Evolutionary conservation across 2,797 vertebrate species (phyloP), one percentile per base, ranked within the genome.

Genomic region (Apogon talboti): DNA sequence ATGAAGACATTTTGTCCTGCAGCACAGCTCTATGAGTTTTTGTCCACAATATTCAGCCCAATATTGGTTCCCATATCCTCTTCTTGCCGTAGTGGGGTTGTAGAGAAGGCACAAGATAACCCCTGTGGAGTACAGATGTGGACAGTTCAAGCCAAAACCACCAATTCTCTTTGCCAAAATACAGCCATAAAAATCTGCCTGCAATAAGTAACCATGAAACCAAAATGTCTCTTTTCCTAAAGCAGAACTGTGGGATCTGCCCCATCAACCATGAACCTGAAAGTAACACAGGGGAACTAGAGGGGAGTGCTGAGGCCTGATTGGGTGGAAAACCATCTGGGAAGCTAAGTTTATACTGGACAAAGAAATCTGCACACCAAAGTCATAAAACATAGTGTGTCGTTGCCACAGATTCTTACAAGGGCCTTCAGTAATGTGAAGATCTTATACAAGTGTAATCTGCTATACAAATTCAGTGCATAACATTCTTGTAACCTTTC

Each of bases 121-220:
- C 70, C 76, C 72, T 28, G 77, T 77, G 75, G 83, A 81, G 83
- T 66, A 74, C 84, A 88, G 86, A 90, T 89, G 87, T 87, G 82
- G 71, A 62, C 59, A 30, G 46, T 28, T 55, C 52, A 41, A 72
- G 83, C 86, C 83, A 85, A 89, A 80, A 87, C 53, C 77, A 80
- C 72, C 78, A 70, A 66, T 37, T 66, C 60, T 56, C 65, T 57
- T 71, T 78, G 82, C 83, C 84, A 91, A 83, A 90, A 90, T 68
- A 55, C 58, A 84, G 83, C 81, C 83, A 74, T 87, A 83, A 84
- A 89, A 89, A 65, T 78, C 66, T 54, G 76, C 82, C 71, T 79
- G 79, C 77, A 79, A 84, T 85, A 89, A 91, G 86, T 91, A 90
- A 88, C 76, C 86, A 77, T 89, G 82, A 88, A 92, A 91, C 87